Conservation (phyloP, 2,113 vertebrate species). For the Pomatorhinus ruficollis region DNA sequence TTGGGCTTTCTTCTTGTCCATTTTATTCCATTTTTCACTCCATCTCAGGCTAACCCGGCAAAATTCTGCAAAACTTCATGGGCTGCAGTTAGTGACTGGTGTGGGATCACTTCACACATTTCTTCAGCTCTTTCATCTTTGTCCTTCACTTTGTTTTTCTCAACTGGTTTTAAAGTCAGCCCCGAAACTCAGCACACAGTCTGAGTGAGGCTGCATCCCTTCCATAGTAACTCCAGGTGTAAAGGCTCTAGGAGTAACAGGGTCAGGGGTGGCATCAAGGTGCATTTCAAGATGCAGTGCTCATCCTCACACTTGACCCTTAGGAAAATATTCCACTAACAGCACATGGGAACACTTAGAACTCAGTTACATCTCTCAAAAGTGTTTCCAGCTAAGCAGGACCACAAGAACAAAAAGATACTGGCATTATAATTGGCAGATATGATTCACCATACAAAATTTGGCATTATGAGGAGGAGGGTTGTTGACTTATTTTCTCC, state of each 20-base stretch:
- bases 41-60: background rate
- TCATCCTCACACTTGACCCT: background rate
- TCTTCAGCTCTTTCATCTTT: background rate
- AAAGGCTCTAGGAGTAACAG: background rate
- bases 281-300: rapidly evolving
- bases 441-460: background rate
- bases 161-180: background rate
- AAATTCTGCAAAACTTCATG: background rate
- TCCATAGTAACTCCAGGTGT: background rate
- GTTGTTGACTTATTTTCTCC: background rate
- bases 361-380: background rate
- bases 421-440: background rate
- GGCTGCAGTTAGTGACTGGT: background rate
- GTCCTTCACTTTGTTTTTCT: background rate
- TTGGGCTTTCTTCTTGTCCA: background rate
- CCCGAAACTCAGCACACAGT: background rate
- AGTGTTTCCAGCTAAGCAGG: background rate
- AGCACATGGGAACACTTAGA: background rate
- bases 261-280: background rate
- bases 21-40: background rate
- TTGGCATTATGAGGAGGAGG: background rate
- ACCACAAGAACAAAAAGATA: background rate
- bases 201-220: background rate
- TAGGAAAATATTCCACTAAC: background rate
- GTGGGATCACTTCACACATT: background rate